Evolutionary conservation across 2,797 vertebrate species (phyloP).

Genomic region (Tenualosa ilisha): DNA sequence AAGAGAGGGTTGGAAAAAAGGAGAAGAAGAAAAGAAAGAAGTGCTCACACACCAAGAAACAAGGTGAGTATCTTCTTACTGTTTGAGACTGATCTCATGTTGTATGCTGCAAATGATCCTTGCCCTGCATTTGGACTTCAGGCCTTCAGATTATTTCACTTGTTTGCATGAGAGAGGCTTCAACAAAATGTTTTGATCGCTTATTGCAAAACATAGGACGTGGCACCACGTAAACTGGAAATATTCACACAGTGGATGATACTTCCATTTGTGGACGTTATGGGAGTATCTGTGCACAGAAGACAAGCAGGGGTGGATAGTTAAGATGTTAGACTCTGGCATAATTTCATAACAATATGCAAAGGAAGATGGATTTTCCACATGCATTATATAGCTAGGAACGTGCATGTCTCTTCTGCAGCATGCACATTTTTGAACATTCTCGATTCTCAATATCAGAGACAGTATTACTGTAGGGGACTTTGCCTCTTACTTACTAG

Average conservation of each 20-base stretch:
- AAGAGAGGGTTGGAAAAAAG: constrained; percentile 26
- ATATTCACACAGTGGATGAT: background rate
- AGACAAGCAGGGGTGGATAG: background rate
- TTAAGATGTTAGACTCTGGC: background rate
- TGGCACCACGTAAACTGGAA: background rate
- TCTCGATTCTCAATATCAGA: background rate
- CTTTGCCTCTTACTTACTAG: background rate
- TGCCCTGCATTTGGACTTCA: background rate
- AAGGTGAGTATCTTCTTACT: constrained; percentile 60
- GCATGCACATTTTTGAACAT: background rate
- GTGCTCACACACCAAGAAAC: constrained; percentile 34
- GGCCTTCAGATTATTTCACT: background rate
- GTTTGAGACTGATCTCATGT: background rate
- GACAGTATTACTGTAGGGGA: background rate
- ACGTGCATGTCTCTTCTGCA: background rate
- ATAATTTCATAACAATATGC: background rate
- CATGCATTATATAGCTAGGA: background rate
- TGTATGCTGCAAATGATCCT: background rate
- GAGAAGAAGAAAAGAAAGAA: constrained; percentile 22
- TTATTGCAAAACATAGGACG: background rate
- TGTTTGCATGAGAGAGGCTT: background rate
- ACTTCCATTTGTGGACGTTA: background rate
- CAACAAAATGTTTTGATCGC: background rate
- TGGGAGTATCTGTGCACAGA: background rate
- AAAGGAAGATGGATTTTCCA: background rate